phyloP scores from a whole-genome alignment of 2,888 invertebrate genomes.

The Calliopum simillimum region DNA sequence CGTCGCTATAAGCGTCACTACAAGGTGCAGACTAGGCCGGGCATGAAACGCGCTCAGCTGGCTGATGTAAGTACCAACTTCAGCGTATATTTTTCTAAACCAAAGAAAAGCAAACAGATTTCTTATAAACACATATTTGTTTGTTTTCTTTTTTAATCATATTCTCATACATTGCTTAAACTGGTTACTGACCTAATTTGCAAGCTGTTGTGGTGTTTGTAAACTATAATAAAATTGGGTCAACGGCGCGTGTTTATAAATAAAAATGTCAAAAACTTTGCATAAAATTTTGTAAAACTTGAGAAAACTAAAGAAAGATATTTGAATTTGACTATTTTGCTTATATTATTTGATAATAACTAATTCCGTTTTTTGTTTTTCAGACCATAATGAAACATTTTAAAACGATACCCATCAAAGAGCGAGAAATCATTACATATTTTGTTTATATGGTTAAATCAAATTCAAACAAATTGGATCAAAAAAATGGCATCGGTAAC shows the following conservation, averaged over 20 bases:
- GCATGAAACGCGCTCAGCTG: conserved; percentile 93
- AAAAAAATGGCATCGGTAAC: conserved; percentile 66
- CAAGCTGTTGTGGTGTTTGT: no score
- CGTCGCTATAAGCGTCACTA: conserved; percentile 93
- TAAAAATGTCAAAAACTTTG: background rate
- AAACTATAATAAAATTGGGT: background rate
- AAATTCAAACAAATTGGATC: conserved; percentile 70
- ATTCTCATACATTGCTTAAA: no score
- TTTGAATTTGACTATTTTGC: no score
- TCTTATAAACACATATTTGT: background rate
- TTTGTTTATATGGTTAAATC: conserved; percentile 97
- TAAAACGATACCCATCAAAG: conserved; percentile 92
- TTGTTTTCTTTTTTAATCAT: background rate
- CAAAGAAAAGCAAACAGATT: background rate
- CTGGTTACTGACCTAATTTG: conserved; percentile 3
- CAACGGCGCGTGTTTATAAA: background rate
- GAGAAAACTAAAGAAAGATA: no score
- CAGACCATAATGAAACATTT: conserved; percentile 96
- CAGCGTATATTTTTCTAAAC: background rate
- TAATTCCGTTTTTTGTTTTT: conserved; percentile 52
- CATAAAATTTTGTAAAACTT: no score
- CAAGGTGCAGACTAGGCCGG: conserved; percentile 90
- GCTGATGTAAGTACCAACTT: conserved; percentile 81
- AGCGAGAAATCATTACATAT: conserved; percentile 93
- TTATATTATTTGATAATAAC: background rate